Percentiles rank a stretch among this genome's conserved stretches.
These are phyloP conservation scores for Coregonus ussuriensis DNA, from an alignment of 2,797 vertebrate genomes.

Conservation along the genomic window DNA sequence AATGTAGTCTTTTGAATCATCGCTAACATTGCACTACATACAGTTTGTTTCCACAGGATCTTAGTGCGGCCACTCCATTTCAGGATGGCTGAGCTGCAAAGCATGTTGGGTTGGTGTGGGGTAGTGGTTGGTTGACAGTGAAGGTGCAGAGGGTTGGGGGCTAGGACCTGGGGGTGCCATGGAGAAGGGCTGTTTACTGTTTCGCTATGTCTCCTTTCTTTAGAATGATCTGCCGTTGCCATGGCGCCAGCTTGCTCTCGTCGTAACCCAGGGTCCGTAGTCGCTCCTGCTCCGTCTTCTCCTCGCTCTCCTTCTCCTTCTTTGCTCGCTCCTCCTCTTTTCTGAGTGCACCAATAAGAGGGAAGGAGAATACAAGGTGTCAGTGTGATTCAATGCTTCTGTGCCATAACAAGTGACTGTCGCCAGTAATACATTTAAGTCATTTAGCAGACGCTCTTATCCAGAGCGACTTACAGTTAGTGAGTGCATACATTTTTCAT, in stretches of 20 bases:
- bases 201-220: constrained; percentile 97
- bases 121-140: constrained; percentile 42
- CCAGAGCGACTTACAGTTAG: too few relatives aligned
- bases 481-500: too few relatives aligned
- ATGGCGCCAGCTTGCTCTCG: constrained; percentile 94
- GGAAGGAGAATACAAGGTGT: neutral
- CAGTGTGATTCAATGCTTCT: neutral
- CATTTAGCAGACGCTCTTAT: too few relatives aligned
- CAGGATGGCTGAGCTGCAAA: constrained; percentile 29
- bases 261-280: constrained; percentile 94
- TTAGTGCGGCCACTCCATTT: constrained; percentile 29
- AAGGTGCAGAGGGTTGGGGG: constrained; percentile 9
- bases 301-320: constrained; percentile 82
- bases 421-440: neutral
- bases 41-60: constrained; percentile 41
- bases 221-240: constrained; percentile 97
- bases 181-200: constrained; percentile 71
- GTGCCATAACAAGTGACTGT: neutral
- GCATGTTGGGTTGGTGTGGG: constrained; percentile 15
- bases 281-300: constrained; percentile 89
- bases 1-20: constrained; percentile 27
- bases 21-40: constrained; percentile 31
- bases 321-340: constrained; percentile 85
- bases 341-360: constrained; percentile 62
- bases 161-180: constrained; percentile 13